Evolutionary conservation across 2,888 invertebrate species (phyloP).

Genomic region (Osedax frankpressi): DNA sequence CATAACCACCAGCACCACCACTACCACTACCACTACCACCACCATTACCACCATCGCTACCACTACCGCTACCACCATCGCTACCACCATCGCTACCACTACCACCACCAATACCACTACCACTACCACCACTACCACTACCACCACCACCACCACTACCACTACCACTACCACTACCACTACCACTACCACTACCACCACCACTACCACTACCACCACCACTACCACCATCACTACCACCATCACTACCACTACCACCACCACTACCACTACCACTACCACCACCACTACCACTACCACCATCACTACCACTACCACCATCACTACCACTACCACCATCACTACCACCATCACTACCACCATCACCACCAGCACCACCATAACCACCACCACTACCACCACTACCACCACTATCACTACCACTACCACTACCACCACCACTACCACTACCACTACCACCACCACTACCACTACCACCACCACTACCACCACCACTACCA

Average conservation of each 20-base stretch:
- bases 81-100: not conserved
- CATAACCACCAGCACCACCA: too few relatives aligned
- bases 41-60: too few relatives aligned
- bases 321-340: not conserved
- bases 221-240: not conserved
- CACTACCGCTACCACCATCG: too few relatives aligned
- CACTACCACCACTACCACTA: not conserved
- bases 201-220: not conserved
- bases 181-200: not conserved
- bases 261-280: not conserved
- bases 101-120: not conserved
- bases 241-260: not conserved
- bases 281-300: not conserved
- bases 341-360: not conserved
- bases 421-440: not conserved
- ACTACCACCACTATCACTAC: not conserved
- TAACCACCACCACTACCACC: not conserved
- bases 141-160: not conserved
- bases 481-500: too few relatives aligned
- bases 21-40: too few relatives aligned
- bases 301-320: not conserved
- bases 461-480: too few relatives aligned
- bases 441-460: not conserved
- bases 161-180: not conserved
- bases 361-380: not conserved